Evolutionary conservation across 2,888 invertebrate species (phyloP).

Genomic region (Scrobipalpa costella): DNA sequence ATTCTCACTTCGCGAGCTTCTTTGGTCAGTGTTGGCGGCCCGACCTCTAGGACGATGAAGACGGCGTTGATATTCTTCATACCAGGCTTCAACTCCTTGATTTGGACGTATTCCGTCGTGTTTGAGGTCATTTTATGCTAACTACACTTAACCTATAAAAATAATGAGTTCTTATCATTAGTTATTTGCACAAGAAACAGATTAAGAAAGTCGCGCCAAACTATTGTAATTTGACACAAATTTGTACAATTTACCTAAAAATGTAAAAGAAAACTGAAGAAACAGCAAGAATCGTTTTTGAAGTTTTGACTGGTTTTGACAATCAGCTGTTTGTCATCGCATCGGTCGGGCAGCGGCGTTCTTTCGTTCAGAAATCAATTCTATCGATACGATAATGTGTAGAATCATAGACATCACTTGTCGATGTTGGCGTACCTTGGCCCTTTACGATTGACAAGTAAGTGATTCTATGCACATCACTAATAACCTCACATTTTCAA

Average conservation of each 20-base stretch:
- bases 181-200: background rate
- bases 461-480: background rate
- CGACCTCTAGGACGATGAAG: conserved; percentile 96
- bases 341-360: background rate
- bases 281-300: background rate
- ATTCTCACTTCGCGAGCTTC: conserved; percentile 90
- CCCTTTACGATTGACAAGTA: background rate
- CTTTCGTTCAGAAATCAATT: background rate
- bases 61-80: conserved; percentile 95
- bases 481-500: conserved; percentile 21
- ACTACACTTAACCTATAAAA: background rate
- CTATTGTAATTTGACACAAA: background rate
- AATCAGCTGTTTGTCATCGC: conserved; percentile 30
- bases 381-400: background rate
- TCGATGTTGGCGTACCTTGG: background rate
- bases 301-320: conserved; percentile 23
- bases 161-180: background rate
- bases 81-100: conserved; percentile 94
- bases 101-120: conserved; percentile 74
- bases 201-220: background rate
- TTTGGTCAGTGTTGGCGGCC: conserved; percentile 93
- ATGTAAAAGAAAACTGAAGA: background rate
- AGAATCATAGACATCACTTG: background rate
- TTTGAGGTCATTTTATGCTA: conserved; percentile 7
- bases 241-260: background rate